A percentile compares a stretch with the other conserved stretches of the same genome.
phyloP scores from a whole-genome alignment of 2,113 vertebrate genomes.

The Chaenocephalus aceratus region DNA sequence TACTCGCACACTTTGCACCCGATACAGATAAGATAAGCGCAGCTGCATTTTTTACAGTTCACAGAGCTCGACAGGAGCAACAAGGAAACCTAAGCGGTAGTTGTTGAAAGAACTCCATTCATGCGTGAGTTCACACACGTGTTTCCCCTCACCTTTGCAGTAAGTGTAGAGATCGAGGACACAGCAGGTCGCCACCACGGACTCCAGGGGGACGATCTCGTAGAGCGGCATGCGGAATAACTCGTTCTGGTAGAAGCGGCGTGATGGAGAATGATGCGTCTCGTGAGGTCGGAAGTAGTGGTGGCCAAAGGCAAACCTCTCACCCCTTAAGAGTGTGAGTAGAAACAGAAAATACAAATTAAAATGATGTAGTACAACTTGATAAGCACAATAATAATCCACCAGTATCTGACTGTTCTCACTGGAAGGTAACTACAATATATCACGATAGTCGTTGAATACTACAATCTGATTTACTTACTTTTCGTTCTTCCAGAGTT shows the following conservation, averaged over 20 bases:
- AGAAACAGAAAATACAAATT: neutral
- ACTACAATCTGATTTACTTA: slow-evolving; percentile 65
- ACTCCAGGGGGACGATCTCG: slow-evolving; percentile 97
- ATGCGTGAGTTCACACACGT: neutral
- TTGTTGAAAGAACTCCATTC: neutral
- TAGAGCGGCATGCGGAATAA: slow-evolving; percentile 97
- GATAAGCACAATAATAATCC: neutral
- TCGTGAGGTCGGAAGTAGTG: slow-evolving; percentile 99
- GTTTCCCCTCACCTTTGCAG: slow-evolving; percentile 90
- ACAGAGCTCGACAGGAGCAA: neutral
- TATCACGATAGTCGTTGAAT: neutral
- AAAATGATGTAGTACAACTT: neutral
- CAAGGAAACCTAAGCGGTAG: neutral
- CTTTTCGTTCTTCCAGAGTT: slow-evolving; percentile 99
- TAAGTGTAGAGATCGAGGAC: slow-evolving; percentile 98
- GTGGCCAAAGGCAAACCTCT: slow-evolving; percentile 97
- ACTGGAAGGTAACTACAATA: neutral
- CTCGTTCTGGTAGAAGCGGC: slow-evolving; percentile 97
- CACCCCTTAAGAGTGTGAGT: slow-evolving; percentile 84
- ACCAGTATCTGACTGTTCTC: neutral
- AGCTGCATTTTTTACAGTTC: neutral
- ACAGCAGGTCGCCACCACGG: slow-evolving; percentile 95
- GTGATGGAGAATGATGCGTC: slow-evolving; percentile 97
- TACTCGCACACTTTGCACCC: slow-evolving; percentile 1
- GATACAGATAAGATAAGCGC: neutral